Base-by-base conservation (phyloP, 2,888 invertebrate species). In the Aphidoletes aphidimyza region DNA sequence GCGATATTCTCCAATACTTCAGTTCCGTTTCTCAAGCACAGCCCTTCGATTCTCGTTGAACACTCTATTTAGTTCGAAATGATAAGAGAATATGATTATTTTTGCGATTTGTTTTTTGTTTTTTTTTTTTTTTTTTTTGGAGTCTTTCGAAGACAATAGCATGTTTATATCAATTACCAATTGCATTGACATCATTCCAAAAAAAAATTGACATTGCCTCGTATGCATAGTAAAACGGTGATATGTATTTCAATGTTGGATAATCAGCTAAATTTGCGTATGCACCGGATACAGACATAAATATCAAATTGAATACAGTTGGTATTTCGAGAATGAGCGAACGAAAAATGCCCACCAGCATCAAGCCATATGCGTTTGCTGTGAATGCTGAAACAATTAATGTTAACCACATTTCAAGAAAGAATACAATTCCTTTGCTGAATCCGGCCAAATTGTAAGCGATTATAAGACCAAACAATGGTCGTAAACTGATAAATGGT, bases 341-440 rank as follows among this genome's bases (percentile, higher is more conserved):
- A 89, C 94, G 93, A 89, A 95, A 95, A 34, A 93, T 91, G 69
- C 94, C 93, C 22, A 95, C 95, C 86, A 95, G 91, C 87, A 94
- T 92, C 54, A 93, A 92, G 86, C 94, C 94, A 86, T 94, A 93
- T 45, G 94, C 94, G 30, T 93, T 93, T 0, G 94, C 93, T 78
- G 93, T 92, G 86, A 92, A 91, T 0, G 94, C 94, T 84, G 93
- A 92, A 8, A 93, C 89, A 36, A 93, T 90, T 86, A 94, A 92
- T 0, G 94, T 91, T 86, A 93, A 90, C 59, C 91, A 91, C 89
- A 94, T 93, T 5, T 91, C 91, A 89, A 94, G 93, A 3, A 91
- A 91, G 9, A 93, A 86, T 8, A 37, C 2, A 90, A 92, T 94
- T 81, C 92, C 92, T 85, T 89, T 86, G 86, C 93, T 91, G 0